These are phyloP conservation scores for Zygaena filipendulae DNA, from an alignment of 2,888 invertebrate genomes.

Conservation along the genomic window DNA sequence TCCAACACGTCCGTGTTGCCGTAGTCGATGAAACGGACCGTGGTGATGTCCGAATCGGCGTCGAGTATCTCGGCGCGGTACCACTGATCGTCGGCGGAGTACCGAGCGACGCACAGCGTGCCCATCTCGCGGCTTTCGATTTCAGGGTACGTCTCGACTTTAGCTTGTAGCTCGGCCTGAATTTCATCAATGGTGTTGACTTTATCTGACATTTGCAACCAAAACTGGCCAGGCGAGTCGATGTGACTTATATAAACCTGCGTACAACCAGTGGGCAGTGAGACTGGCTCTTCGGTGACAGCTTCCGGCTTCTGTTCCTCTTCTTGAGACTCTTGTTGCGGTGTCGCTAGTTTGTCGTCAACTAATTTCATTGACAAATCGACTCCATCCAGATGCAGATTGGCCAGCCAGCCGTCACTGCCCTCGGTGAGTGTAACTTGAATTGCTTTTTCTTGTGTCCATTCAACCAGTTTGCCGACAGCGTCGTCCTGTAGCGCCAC, in stretches of 20 bases:
- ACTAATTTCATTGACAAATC: conserved; percentile 60
- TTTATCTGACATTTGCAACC: conserved; percentile 74
- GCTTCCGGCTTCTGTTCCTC: conserved; percentile 24
- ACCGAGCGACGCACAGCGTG: conserved; percentile 79
- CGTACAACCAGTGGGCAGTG: conserved; percentile 40
- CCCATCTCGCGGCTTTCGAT: conserved; percentile 70
- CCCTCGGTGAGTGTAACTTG: conserved; percentile 63
- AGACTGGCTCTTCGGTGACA: conserved; percentile 30
- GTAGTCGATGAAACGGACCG: conserved; percentile 81
- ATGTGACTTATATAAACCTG: conserved; percentile 74
- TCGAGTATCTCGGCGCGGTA: conserved; percentile 92
- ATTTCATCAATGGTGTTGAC: conserved; percentile 65
- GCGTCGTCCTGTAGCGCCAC: conserved; percentile 46
- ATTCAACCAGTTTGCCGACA: conserved; percentile 38
- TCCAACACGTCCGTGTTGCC: conserved; percentile 82
- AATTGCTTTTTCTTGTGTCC: conserved; percentile 60
- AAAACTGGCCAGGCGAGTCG: conserved; percentile 82
- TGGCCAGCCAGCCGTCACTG: conserved; percentile 66
- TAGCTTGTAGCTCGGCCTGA: conserved; percentile 73
- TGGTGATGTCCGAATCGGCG: conserved; percentile 78
- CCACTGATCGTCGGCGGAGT: conserved; percentile 87
- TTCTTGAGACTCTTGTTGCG: conserved; percentile 26
- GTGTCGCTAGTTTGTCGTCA: conserved; percentile 45
- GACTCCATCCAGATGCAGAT: conserved; percentile 55
- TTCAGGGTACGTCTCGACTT: conserved; percentile 57